Evolutionary conservation across 2,797 vertebrate genomes (phyloP).

Genomic region (Gymnothorax javanicus): DNA sequence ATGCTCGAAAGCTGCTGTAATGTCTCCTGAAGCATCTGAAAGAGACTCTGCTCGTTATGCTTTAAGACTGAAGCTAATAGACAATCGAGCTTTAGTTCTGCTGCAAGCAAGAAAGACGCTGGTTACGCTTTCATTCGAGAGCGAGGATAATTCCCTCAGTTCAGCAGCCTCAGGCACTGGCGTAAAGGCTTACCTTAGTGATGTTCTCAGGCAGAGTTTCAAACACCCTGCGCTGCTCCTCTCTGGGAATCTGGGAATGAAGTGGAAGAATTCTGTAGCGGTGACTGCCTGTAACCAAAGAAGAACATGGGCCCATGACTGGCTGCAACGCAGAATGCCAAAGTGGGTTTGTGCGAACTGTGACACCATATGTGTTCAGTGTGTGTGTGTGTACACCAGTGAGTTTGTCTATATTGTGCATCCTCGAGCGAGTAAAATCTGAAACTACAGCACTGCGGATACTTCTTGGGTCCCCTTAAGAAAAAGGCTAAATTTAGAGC

Average conservation of each 20-base stretch:
- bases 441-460: too few species aligned
- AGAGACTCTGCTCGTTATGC: background rate
- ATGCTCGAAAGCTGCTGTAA: background rate
- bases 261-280: conserved; percentile 87
- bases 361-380: background rate
- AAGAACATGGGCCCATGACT: conserved; percentile 21
- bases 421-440: too few species aligned
- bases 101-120: background rate
- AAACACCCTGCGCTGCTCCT: conserved; percentile 91
- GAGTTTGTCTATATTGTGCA: background rate
- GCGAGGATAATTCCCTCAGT: background rate
- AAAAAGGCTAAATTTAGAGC: too few species aligned
- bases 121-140: background rate
- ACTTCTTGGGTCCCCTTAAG: too few species aligned
- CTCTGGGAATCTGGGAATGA: conserved; percentile 93
- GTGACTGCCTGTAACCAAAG: conserved; percentile 70
- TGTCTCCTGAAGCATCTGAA: background rate
- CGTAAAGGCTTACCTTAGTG: conserved; percentile 75
- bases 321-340: background rate
- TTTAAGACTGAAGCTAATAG: too few species aligned
- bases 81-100: background rate
- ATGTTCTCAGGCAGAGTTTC: conserved; percentile 82
- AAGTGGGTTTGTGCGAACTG: background rate
- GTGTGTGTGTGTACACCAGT: background rate
- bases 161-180: background rate